Conservation (phyloP, 2,797 vertebrate species). For the Margarornis squamiger region DNA sequence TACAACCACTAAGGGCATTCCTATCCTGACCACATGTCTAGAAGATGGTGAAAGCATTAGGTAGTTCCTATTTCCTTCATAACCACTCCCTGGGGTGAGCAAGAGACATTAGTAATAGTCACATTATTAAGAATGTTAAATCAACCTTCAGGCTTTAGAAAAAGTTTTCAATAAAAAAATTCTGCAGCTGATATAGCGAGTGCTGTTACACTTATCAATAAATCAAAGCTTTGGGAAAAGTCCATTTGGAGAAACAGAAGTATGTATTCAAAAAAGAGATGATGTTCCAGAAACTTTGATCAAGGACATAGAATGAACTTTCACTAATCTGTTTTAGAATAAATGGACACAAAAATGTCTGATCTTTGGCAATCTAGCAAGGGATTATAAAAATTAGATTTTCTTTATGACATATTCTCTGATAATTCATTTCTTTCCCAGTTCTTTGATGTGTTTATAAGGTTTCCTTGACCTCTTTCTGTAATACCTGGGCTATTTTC, state of each 20-base stretch:
- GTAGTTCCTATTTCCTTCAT: neutral
- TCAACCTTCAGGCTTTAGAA: neutral
- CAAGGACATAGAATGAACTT: neutral
- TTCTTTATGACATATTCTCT: neutral
- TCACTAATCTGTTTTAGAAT: neutral
- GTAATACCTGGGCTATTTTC: neutral
- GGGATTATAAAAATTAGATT: neutral
- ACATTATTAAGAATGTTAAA: neutral
- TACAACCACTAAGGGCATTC: neutral
- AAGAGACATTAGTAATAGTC: neutral
- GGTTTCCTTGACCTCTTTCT: neutral
- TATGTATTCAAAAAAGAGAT: neutral
- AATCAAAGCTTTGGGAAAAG: neutral
- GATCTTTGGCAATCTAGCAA: neutral
- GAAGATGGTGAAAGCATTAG: neutral
- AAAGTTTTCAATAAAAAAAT: neutral
- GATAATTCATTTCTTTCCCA: neutral
- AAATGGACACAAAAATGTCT: neutral
- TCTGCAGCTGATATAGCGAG: neutral
- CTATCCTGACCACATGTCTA: neutral
- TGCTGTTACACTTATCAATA: neutral
- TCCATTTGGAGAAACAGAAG: neutral
- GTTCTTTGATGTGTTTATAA: neutral
- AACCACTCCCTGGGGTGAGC: neutral
- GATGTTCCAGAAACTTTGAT: neutral